Evolutionary conservation across 2,888 invertebrate species (phyloP).

Genomic region (Salpingus planirostris): DNA sequence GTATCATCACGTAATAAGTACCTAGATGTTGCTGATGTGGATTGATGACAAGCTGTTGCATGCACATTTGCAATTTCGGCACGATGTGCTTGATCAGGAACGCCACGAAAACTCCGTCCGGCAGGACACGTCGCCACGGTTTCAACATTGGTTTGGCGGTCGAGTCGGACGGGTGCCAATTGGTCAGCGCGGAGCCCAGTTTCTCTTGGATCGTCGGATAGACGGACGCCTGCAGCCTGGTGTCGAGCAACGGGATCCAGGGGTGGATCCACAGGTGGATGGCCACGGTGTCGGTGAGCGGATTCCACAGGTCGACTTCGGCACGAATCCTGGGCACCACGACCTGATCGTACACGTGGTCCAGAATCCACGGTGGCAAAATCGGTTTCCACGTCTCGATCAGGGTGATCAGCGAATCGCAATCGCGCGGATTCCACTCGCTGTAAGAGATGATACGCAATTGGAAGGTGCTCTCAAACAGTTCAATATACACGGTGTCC

Average conservation of each 20-base stretch:
- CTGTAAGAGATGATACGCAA: no score
- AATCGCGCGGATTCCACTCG: conserved; percentile 75
- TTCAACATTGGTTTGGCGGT: conserved; percentile 86
- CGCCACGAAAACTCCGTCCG: conserved; percentile 62
- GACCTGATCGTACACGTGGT: conserved; percentile 72
- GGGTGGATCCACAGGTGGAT: conserved; percentile 97
- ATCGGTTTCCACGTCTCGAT: conserved; percentile 74
- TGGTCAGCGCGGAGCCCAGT: conserved; percentile 76
- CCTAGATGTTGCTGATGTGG: conserved; percentile 64
- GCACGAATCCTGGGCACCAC: conserved; percentile 65
- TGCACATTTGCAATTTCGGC: conserved; percentile 72
- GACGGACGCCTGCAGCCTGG: conserved; percentile 44
- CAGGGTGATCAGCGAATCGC: conserved; percentile 68
- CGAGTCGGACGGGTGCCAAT: conserved; percentile 92
- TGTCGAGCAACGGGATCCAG: conserved; percentile 75
- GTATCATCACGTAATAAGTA: no score
- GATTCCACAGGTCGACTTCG: conserved; percentile 90
- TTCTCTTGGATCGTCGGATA: conserved; percentile 91
- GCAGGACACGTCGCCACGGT: conserved; percentile 70
- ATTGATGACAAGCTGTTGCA: conserved; percentile 55
- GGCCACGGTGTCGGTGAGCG: conserved; percentile 86
- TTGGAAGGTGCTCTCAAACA: no score
- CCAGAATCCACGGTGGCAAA: conserved; percentile 74
- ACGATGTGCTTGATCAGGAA: conserved; percentile 81
- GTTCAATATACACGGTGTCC: no score